Evolutionary conservation across 2,797 vertebrate species (phyloP).

Genomic region (Pogoniulus pusillus): DNA sequence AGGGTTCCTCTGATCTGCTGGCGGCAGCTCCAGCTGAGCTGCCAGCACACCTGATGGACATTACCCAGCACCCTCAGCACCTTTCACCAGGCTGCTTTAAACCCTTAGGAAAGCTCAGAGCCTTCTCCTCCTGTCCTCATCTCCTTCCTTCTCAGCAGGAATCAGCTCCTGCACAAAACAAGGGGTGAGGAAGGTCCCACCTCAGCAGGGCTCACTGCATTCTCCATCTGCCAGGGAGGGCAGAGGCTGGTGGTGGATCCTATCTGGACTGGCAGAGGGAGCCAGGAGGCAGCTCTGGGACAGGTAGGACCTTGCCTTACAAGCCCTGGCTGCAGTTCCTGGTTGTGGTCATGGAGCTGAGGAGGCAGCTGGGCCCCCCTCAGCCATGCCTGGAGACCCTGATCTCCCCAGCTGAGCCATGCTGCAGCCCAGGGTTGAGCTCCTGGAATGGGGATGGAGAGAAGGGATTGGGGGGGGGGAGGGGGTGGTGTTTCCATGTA

Average conservation of each 20-base stretch:
- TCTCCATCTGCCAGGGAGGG: fast-evolving
- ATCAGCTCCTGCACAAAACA: background rate
- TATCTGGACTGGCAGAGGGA: fast-evolving
- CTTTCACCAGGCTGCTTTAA: background rate
- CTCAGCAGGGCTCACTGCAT: fast-evolving
- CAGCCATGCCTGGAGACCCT: background rate
- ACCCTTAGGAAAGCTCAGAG: fast-evolving
- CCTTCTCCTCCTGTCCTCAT: background rate
- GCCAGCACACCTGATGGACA: background rate
- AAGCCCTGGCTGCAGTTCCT: fast-evolving
- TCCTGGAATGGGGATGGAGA: fast-evolving
- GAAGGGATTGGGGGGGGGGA: background rate
- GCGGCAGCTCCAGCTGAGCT: background rate
- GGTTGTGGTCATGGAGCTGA: background rate
- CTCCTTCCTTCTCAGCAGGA: background rate
- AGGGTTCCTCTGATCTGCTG: background rate
- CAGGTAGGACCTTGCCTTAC: too few species aligned
- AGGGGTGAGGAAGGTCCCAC: background rate
- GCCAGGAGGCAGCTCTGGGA: background rate
- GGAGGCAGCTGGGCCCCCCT: background rate
- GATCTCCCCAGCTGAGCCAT: fast-evolving
- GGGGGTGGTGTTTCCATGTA: too few species aligned
- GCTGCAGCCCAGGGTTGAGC: background rate
- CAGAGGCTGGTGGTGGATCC: fast-evolving
- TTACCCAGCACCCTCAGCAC: fast-evolving